A percentile compares a stretch with the other conserved stretches of the same genome.
Conservation (phyloP, 2,888 invertebrate species). For the Azorinus chamasolen region DNA sequence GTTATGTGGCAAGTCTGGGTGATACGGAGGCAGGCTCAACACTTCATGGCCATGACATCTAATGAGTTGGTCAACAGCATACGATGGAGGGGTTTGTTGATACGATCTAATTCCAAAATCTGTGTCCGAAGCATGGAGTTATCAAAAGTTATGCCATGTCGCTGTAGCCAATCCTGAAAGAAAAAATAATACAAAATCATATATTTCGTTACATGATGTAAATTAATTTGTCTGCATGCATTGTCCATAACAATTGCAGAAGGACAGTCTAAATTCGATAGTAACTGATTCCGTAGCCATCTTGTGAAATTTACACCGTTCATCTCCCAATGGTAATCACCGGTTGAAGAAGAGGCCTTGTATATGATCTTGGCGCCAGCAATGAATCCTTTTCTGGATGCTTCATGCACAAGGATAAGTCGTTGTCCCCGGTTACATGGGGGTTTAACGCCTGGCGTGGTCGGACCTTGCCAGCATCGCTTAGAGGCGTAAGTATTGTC, state of each 20-base stretch:
- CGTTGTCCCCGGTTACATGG: conserved; percentile 27
- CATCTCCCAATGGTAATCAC: conserved; percentile 29
- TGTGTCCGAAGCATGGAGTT: conserved; percentile 8
- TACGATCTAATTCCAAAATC: conserved; percentile 12
- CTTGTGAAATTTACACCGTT: conserved; percentile 5
- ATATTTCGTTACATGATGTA: neutral
- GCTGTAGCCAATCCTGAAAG: conserved; percentile 18
- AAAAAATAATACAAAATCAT: conserved; percentile 1
- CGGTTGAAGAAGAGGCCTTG: conserved; percentile 17
- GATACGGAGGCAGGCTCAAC: conserved; percentile 34
- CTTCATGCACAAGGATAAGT: conserved; percentile 35
- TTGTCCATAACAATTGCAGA: conserved; percentile 29
- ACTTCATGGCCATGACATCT: conserved; percentile 29
- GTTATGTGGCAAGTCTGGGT: conserved; percentile 26
- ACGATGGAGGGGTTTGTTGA: conserved; percentile 24
- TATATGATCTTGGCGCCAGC: conserved; percentile 3
- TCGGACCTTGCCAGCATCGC: conserved; percentile 34
- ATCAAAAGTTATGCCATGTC: conserved; percentile 6
- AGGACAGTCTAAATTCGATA: conserved; percentile 20
- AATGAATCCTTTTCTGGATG: conserved; percentile 7
- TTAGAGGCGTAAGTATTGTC: conserved; percentile 32
- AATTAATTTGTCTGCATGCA: conserved; percentile 8
- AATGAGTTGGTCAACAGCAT: conserved; percentile 16
- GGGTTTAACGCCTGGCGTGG: neutral
- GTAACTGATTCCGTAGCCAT: conserved; percentile 2